Evolutionary conservation across 1,140 invertebrate genomes (phyloP).

Genomic region (Antheraea mylitta): DNA sequence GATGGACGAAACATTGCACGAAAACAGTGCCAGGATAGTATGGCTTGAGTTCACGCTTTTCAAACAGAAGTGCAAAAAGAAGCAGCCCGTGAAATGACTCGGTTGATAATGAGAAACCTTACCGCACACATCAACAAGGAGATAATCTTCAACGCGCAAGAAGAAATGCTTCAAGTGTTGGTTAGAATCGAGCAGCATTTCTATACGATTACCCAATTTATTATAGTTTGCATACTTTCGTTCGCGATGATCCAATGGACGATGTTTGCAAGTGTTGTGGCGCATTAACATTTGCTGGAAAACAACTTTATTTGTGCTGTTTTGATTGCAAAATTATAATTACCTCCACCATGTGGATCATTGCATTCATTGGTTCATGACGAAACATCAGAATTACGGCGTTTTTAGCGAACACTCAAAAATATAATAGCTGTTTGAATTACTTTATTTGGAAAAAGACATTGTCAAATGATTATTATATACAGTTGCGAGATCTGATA

Average conservation of each 20-base stretch:
- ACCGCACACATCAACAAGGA: conserved; percentile 39
- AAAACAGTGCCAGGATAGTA: conserved; percentile 39
- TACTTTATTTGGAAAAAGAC: too few species aligned
- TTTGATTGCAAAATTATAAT: conserved; percentile 30
- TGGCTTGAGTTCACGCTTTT: conserved; percentile 45
- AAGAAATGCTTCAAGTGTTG: conserved; percentile 47
- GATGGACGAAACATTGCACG: conserved; percentile 22
- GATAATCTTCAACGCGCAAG: conserved; percentile 50
- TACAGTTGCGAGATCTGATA: too few species aligned
- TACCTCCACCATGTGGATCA: too few species aligned
- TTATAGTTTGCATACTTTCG: conserved; percentile 45
- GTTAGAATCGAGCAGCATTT: conserved; percentile 39
- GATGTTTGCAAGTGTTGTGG: conserved; percentile 42
- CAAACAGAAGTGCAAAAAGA: conserved; percentile 50
- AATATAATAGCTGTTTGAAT: too few species aligned
- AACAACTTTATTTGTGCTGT: conserved; percentile 48
- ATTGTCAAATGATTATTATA: too few species aligned
- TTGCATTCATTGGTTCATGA: conserved; percentile 15
- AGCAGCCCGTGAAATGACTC: conserved; percentile 54
- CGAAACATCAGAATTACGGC: conserved; percentile 31
- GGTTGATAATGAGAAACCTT: conserved; percentile 43
- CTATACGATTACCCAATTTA: conserved; percentile 52
- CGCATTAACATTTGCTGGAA: conserved; percentile 47
- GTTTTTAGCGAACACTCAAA: conserved; percentile 43
- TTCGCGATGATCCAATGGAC: conserved; percentile 37